Percentiles rank a stretch among this genome's conserved stretches.
phyloP scores from a whole-genome alignment of 2,797 vertebrate genomes.

The Brachyalestes nurse region DNA sequence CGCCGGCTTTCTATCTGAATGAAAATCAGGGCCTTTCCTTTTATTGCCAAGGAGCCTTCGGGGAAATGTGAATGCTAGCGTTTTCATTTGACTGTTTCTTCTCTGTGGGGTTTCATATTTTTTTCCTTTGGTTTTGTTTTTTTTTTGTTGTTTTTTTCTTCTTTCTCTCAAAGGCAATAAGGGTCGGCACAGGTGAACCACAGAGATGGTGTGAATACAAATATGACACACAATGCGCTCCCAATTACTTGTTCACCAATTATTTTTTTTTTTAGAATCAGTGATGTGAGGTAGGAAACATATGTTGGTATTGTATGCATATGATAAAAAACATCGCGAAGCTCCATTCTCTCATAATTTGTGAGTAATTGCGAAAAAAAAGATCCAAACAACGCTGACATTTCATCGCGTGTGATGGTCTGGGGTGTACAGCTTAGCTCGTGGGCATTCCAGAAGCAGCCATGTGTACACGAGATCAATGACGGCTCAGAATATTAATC shows the following conservation, averaged over 20 bases:
- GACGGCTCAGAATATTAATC: background rate
- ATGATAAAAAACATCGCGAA: background rate
- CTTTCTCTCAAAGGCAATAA: constrained; percentile 49
- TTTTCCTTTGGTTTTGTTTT: background rate
- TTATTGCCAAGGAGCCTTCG: constrained; percentile 64
- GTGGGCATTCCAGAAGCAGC: background rate
- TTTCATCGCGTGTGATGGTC: background rate
- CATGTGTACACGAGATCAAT: background rate
- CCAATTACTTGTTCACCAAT: background rate
- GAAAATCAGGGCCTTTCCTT: constrained; percentile 66
- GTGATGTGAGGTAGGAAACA: background rate
- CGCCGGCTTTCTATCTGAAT: constrained; percentile 66
- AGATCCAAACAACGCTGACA: background rate
- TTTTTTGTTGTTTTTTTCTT: background rate
- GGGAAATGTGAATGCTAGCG: constrained; percentile 65
- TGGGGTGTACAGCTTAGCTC: background rate
- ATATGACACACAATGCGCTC: background rate
- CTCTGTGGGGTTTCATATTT: constrained; percentile 32
- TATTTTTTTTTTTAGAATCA: background rate
- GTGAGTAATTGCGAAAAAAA: background rate
- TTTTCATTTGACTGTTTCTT: constrained; percentile 60
- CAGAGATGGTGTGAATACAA: constrained; percentile 37
- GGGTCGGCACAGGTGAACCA: constrained; percentile 47
- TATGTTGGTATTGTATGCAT: background rate
- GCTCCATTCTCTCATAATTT: background rate